Evolutionary conservation across 2,888 invertebrate genomes (phyloP).

Genomic region (Xestia ashworthii): DNA sequence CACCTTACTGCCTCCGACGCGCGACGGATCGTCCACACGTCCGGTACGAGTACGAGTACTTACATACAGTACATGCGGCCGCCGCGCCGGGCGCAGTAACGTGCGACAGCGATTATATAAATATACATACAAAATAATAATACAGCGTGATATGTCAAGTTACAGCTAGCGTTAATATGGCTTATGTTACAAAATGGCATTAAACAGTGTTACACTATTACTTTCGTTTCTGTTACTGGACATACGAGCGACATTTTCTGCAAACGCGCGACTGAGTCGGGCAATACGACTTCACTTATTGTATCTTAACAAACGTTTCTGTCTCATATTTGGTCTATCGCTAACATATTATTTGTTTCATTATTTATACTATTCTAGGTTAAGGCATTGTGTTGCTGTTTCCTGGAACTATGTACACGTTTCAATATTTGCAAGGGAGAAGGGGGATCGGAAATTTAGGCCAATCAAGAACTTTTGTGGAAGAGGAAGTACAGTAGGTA

Average conservation of each 20-base stretch:
- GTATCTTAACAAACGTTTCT: slow-evolving; percentile 40
- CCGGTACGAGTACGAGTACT: no score
- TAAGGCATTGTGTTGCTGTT: slow-evolving; percentile 41
- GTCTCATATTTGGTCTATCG: slow-evolving; percentile 46
- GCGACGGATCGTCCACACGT: no score
- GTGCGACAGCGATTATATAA: slow-evolving; percentile 42
- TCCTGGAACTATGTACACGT: slow-evolving; percentile 31
- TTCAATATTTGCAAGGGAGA: slow-evolving; percentile 10
- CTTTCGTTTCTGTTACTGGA: slow-evolving; percentile 74
- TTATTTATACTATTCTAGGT: slow-evolving; percentile 40
- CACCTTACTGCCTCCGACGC: slow-evolving; percentile 24
- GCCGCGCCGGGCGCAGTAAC: slow-evolving; percentile 26
- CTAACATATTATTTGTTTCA: slow-evolving; percentile 30
- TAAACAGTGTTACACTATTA: slow-evolving; percentile 70
- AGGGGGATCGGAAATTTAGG: slow-evolving; percentile 38
- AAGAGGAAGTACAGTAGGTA: not conserved
- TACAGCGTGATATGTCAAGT: slow-evolving; percentile 83
- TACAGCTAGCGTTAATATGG: slow-evolving; percentile 74
- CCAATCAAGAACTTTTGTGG: slow-evolving; percentile 39
- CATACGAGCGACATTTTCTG: slow-evolving; percentile 70
- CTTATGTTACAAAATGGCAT: slow-evolving; percentile 76
- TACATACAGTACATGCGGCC: no score
- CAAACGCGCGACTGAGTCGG: slow-evolving; percentile 53
- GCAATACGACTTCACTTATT: slow-evolving; percentile 45
- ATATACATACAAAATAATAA: slow-evolving; percentile 71